A percentile compares a stretch with the other conserved stretches of the same genome.
Evolutionary conservation across 2,888 invertebrate species (phyloP).

Genomic region (Tenthredo notha): DNA sequence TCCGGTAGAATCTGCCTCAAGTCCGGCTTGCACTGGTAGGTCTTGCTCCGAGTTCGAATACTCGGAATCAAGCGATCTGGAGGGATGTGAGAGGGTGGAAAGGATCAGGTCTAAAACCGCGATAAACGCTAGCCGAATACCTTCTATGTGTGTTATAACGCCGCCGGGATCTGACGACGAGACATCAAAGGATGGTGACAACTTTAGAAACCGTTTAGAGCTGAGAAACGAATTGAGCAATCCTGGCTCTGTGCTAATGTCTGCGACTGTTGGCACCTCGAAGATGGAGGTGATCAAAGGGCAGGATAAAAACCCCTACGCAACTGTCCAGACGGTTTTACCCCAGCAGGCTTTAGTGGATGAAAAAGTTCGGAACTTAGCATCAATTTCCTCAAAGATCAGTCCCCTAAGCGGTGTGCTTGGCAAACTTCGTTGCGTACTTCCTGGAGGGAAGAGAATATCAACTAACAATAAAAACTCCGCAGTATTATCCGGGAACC

Average conservation of each 20-base stretch:
- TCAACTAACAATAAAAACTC: slow-evolving; percentile 51
- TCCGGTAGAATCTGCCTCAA: slow-evolving; percentile 88
- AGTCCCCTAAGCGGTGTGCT: slow-evolving; percentile 86
- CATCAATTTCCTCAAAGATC: slow-evolving; percentile 60
- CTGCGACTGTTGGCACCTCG: slow-evolving; percentile 75
- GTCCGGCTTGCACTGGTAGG: slow-evolving; percentile 85
- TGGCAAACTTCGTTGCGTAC: slow-evolving; percentile 83
- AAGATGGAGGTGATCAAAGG: slow-evolving; percentile 77
- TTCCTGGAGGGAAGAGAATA: slow-evolving; percentile 73
- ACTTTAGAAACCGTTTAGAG: slow-evolving; percentile 65
- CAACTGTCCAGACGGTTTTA: slow-evolving; percentile 73
- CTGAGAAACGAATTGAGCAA: slow-evolving; percentile 61
- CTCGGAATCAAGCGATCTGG: slow-evolving; percentile 92
- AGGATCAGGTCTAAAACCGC: slow-evolving; percentile 92
- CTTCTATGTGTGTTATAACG: slow-evolving; percentile 95
- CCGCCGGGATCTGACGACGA: slow-evolving; percentile 94
- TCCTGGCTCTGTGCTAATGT: slow-evolving; percentile 73
- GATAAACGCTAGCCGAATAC: slow-evolving; percentile 92
- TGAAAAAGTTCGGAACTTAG: slow-evolving; percentile 9
- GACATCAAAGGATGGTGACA: slow-evolving; percentile 79
- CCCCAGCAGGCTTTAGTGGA: slow-evolving; percentile 54
- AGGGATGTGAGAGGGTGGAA: slow-evolving; percentile 93
- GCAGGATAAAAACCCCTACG: slow-evolving; percentile 76
- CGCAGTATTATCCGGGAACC: slow-evolving; percentile 52
- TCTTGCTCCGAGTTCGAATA: slow-evolving; percentile 90